phyloP scores from a whole-genome alignment of 1,140 invertebrate genomes.

The Copidosoma floridanum region DNA sequence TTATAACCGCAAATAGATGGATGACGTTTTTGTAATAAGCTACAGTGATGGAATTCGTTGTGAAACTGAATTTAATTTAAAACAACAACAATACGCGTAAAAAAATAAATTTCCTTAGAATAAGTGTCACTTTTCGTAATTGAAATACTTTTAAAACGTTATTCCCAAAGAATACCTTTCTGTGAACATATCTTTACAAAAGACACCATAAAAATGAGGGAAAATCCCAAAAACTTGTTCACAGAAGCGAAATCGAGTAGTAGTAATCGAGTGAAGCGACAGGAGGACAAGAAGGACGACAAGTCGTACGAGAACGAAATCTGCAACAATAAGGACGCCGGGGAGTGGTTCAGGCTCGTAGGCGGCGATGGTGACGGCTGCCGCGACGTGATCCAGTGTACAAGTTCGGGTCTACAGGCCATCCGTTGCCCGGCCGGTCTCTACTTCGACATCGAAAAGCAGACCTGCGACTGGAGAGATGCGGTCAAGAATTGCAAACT shows the following conservation, averaged over 20 bases:
- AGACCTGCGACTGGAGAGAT: slow-evolving; percentile 94
- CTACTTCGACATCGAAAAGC: slow-evolving; percentile 93
- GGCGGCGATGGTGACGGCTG: slow-evolving; percentile 89
- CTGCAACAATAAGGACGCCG: slow-evolving; percentile 92
- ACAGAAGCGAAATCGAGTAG: not conserved
- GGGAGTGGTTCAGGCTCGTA: slow-evolving; percentile 90
- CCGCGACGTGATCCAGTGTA: slow-evolving; percentile 93
- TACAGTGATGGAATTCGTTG: no score
- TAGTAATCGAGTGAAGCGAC: slow-evolving; percentile 61
- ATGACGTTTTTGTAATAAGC: no score
- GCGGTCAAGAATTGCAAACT: slow-evolving; percentile 90
- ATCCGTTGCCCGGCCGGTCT: slow-evolving; percentile 90
- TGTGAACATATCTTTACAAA: not conserved
- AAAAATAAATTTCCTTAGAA: no score
- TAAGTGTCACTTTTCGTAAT: no score
- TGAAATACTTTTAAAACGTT: no score
- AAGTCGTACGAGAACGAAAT: slow-evolving; percentile 84
- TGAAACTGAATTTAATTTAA: no score
- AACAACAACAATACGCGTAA: no score
- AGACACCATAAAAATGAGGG: not conserved
- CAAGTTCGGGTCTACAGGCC: slow-evolving; percentile 88
- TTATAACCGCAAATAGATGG: no score
- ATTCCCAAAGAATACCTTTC: no score
- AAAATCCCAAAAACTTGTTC: no score
- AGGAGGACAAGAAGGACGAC: slow-evolving; percentile 76